Percentiles rank a stretch among this genome's conserved stretches.
phyloP scores from a whole-genome alignment of 2,797 vertebrate species.

The Avahi laniger region DNA sequence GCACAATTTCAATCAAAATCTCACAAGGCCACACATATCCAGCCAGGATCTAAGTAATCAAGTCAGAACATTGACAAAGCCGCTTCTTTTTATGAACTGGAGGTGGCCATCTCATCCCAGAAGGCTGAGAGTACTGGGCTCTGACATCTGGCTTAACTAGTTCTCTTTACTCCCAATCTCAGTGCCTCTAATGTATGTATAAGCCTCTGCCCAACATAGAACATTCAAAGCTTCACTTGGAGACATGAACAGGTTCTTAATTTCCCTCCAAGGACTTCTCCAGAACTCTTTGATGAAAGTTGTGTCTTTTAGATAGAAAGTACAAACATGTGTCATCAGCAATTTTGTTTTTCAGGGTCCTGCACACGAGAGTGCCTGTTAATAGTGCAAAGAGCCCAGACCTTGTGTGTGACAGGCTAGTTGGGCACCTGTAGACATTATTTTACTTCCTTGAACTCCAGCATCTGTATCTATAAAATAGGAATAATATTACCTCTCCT shows the following conservation, averaged over 20 bases:
- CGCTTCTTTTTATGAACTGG: background rate
- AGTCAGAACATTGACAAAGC: background rate
- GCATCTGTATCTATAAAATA: background rate
- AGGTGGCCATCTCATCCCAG: background rate
- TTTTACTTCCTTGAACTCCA: background rate
- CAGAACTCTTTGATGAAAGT: background rate
- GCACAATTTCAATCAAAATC: slow-evolving; percentile 1
- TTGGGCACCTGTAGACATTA: background rate
- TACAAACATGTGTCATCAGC: background rate
- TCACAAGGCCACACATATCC: background rate
- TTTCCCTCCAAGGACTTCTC: background rate
- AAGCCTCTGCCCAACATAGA: background rate
- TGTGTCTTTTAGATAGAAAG: background rate
- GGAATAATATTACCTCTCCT: background rate
- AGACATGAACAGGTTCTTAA: background rate
- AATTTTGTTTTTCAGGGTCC: background rate
- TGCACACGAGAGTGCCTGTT: background rate
- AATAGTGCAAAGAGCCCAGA: background rate
- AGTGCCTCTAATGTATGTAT: accelerated
- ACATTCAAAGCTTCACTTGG: background rate
- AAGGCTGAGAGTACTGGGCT: background rate
- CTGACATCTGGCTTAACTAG: background rate
- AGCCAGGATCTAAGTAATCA: background rate
- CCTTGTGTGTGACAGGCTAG: background rate
- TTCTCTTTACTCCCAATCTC: background rate